Base-by-base conservation (phyloP, 2,888 invertebrate species). In the Mayetiola destructor region DNA sequence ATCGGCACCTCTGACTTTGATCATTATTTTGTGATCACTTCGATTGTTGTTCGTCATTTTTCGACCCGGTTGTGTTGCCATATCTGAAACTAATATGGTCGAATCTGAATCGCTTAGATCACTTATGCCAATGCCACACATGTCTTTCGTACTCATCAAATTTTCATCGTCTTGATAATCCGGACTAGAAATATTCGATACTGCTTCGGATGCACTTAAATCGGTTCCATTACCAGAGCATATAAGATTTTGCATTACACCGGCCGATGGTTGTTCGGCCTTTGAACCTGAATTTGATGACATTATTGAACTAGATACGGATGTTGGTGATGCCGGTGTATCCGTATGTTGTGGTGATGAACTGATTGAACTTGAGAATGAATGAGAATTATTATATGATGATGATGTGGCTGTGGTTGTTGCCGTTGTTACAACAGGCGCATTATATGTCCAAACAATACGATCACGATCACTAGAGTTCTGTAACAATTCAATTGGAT, bases 371-470 rank as follows among this genome's bases (percentile, higher is more conserved):
- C 73, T 73, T 64, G 73, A 73, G 66, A 71, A 71, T 58, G 72
- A 72, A 66, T 69, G 62, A 39, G 62, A 61, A 36, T 60, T 56
- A 79, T 66, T 77, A 80, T 36, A 75, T 76, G 60, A 76, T 79
- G 65, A 73, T n/a, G n/a, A n/a, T 66, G 66, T 61, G 67, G 66
- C 9, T 36, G 72, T 72, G 54, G 77, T 76, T 58, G 78, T 75
- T 48, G 77, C 75, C 63, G 77, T 75, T 64, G 81, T 78, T 42
- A 82, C 18, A 27, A 57, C 79, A n/a, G 90, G 89, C 59, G 90
- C 89, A 76, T 90, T 91, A 76, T 88, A 90, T 56, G 90, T 90
- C 90, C 90, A 90, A 56, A 90, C 88, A 68, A 90, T 88, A 65
- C 89, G 80, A 70, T 73, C 73, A 59, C 69, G 69, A 65, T 69